Evolutionary conservation across 2,797 vertebrate genomes (phyloP), one percentile per base, ranked within the genome.

Genomic region (Tympanoctomys barrerae): DNA sequence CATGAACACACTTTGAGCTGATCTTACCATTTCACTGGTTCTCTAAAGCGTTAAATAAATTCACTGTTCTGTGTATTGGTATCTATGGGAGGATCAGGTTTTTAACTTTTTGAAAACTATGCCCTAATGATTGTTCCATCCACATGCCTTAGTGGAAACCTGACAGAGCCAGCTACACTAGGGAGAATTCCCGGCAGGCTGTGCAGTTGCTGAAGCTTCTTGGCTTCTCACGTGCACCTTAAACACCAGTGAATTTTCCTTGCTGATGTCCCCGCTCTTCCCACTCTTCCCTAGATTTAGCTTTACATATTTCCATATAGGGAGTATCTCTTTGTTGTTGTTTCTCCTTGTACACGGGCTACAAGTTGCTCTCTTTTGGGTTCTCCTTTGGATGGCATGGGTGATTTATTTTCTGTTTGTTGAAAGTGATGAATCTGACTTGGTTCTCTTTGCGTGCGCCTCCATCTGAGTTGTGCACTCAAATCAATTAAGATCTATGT

Each of bases 81-180:
- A 49, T 59, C 57, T 87, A 5, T 39, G 39, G 68, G 2, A 87
- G 19, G 11, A 13, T 70, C 16, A 70, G 28, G 22, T 16, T 87
- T 94, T 92, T 86, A 82, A 93, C 54, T 59, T 91, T 89, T 61
- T 5, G 36, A 85, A 95, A 80, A 79, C 52, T 31, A 57, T 57
- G 33, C 21, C 11, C 52, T 66, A 68, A 61, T 16, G 26, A 31
- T 61, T 42, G 7, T 82, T 68, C 16, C 39, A 61, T 6, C 16
- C 19, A 68, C n/a, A 42, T 61, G 52, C 18, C 26, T 68, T 61
- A 28, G 26, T 70, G 82, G 57, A 46, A 13, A 86, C 18, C n/a
- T 62, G 83, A 70, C 49, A 39, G 57, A 73, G 28, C 7, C 61
- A 88, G 49, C 31, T 31, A 46, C 85, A 59, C 18, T 4, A 26